Evolutionary conservation across 1,140 invertebrate species (phyloP), one percentile per base, ranked within the genome.

Genomic region (Octopus sinensis): DNA sequence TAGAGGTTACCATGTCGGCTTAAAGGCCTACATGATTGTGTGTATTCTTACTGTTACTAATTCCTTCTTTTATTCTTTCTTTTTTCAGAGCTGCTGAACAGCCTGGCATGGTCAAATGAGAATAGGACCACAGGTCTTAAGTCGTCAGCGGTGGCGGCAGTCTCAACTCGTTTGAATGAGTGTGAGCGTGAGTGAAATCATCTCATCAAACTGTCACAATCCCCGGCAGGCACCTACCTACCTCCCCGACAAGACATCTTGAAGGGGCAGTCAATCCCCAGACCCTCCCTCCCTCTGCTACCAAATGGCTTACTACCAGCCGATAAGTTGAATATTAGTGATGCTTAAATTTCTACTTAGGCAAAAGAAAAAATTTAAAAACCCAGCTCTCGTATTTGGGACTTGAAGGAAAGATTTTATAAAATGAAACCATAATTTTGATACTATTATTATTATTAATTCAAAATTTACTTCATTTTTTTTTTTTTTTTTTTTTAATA

Each of bases 181-280:
- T 77, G 76, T 52, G 76, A 77, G 76, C 76, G 76, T 77, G 76
- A 77, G 76, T 77, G 76, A 77, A 51, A 77, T 77, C 76, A 77
- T 77, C 76, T 77, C 76, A 77, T 77, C 76, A 51, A 77, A 77
- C 76, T 77, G 76, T 77, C 76, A 77, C 76, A 77, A 77, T 77
- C 76, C 76, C 76, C 23, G 76, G 76, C 76, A 77, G 76, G 76
- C 76, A 77, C 17, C 17, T 23, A 73, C 68, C 68, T 23, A 13
- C 68, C 17, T n/a, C 68, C 68, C 68, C 30, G 68, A 73, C 68
- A 13, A 17, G 68, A 13, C 30, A 73, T 5, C 13, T 73, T 73
- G 68, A 73, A 73, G 5, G 68, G 68, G 68, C 9, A 17, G 68
- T 73, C 68, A 73, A 73, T 6, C 68, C 68, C 30, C 68, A n/a